These are phyloP conservation scores for Ceratina japonica DNA, from an alignment of 1,140 invertebrate species.

Conservation along the genomic window DNA sequence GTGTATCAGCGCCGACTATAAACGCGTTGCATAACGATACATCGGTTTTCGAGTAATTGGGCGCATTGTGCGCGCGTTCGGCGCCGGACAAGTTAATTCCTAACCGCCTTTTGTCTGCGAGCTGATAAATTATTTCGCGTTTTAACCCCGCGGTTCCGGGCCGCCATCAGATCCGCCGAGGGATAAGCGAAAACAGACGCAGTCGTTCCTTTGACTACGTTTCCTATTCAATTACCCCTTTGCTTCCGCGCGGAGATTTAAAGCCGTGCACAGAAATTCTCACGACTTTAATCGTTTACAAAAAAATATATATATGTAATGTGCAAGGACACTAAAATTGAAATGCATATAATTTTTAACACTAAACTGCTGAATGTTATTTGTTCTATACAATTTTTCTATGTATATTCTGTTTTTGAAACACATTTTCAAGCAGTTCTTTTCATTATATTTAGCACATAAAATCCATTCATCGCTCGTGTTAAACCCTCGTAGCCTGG, in stretches of 20 bases:
- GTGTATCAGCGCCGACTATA: slow-evolving; percentile 47
- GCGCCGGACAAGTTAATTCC: slow-evolving; percentile 40
- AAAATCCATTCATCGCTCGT: too few species aligned
- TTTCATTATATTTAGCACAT: too few species aligned
- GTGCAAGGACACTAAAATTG: too few species aligned
- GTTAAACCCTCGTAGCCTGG: too few species aligned
- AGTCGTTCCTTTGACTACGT: neutral
- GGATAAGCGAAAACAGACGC: slow-evolving; percentile 13
- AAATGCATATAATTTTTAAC: too few species aligned
- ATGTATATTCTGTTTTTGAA: too few species aligned
- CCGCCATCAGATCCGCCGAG: slow-evolving; percentile 7
- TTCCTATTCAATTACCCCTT: slow-evolving; percentile 25
- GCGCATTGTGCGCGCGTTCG: slow-evolving; percentile 48
- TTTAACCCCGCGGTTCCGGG: neutral
- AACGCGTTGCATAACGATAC: slow-evolving; percentile 63
- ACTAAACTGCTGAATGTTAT: too few species aligned
- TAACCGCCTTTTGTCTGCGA: slow-evolving; percentile 9
- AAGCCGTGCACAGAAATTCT: neutral
- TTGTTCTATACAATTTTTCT: too few species aligned
- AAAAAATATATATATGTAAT: too few species aligned
- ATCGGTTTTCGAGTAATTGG: slow-evolving; percentile 65
- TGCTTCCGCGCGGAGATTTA: neutral
- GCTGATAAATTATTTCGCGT: slow-evolving; percentile 24
- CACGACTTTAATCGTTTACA: too few species aligned
- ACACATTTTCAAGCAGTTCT: too few species aligned